Evolutionary conservation across 2,797 vertebrate genomes (phyloP).

Genomic region (Linurgus olivaceus): DNA sequence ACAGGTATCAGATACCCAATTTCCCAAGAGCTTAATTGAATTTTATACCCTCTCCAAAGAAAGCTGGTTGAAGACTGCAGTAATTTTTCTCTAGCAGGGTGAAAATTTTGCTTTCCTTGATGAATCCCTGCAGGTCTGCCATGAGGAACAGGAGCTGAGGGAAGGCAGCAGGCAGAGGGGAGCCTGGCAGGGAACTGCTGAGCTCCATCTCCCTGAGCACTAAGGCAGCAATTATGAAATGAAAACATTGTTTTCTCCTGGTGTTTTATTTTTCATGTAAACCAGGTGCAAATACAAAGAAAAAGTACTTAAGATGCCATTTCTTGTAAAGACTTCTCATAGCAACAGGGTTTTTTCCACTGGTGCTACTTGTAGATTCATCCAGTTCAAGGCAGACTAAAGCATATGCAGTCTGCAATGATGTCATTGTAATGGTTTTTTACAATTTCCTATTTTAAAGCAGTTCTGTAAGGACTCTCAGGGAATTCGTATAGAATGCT

Average conservation of each 20-base stretch:
- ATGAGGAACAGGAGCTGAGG: background rate
- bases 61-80: background rate
- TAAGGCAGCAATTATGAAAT: background rate
- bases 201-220: background rate
- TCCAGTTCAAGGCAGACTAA: background rate
- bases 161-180: background rate
- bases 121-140: background rate
- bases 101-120: background rate
- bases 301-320: rapidly evolving
- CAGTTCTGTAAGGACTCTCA: background rate
- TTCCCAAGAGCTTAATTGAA: background rate
- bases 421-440: background rate
- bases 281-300: background rate
- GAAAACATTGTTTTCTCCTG: background rate
- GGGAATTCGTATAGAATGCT: background rate
- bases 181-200: background rate
- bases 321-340: background rate
- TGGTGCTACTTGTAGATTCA: background rate
- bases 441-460: background rate
- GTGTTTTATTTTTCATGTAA: background rate
- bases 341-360: background rate
- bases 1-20: background rate
- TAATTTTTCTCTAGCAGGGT: background rate
- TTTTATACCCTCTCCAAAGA: background rate
- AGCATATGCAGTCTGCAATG: background rate